These are phyloP conservation scores for Darevskia mixta DNA, from an alignment of 2,797 vertebrate genomes.

Conservation along the genomic window DNA sequence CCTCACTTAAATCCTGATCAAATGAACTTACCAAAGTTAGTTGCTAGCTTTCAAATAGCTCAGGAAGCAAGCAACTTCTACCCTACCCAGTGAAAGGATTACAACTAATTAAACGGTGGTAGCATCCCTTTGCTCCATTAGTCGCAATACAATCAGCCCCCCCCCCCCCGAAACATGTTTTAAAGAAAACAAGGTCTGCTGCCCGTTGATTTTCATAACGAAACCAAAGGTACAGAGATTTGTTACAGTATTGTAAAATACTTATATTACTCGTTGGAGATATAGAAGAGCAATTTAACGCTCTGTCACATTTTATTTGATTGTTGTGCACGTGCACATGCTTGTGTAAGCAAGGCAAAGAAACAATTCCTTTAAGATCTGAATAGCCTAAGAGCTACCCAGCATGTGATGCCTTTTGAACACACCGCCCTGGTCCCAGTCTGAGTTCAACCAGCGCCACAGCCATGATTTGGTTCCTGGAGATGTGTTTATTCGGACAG, in stretches of 20 bases:
- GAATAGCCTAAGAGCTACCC: not conserved
- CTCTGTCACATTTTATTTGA: not conserved
- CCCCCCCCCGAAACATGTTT: not conserved
- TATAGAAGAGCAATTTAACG: not conserved
- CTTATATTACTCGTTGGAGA: not conserved
- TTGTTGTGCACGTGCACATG: not conserved
- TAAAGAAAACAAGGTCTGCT: conserved; percentile 13
- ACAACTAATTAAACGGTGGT: not conserved
- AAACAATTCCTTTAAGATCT: not conserved
- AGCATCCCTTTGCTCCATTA: not conserved
- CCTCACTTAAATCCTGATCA: not conserved
- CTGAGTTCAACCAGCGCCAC: not conserved
- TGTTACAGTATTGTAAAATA: not conserved
- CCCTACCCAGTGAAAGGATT: not conserved
- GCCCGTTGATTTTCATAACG: not conserved
- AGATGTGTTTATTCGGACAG: not conserved
- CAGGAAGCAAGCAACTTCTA: not conserved
- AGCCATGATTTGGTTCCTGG: not conserved
- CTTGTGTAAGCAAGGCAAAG: not conserved
- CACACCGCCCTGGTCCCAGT: not conserved
- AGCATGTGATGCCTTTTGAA: not conserved
- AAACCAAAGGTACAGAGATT: not conserved
- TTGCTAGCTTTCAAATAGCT: not conserved
- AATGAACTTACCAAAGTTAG: not conserved
- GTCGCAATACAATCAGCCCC: not conserved